phyloP scores from a whole-genome alignment of 2,113 vertebrate genomes.

The Hypomesus transpacificus region DNA sequence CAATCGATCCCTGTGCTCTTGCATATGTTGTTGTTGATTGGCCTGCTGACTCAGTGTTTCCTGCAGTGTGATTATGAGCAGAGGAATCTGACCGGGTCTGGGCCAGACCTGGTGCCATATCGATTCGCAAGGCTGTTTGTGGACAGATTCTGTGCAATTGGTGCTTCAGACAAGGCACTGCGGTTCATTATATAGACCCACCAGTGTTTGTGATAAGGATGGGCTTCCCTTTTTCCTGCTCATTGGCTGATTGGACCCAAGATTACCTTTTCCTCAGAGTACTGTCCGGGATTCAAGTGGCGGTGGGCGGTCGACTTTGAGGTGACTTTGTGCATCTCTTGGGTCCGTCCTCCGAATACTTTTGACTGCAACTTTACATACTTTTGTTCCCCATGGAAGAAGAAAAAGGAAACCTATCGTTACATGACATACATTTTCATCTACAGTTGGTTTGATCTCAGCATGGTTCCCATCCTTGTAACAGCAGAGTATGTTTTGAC shows the following conservation, averaged over 20 bases:
- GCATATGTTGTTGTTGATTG: not conserved
- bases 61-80: slow-evolving; percentile 30
- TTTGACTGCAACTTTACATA: slow-evolving; percentile 20
- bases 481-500: slow-evolving; percentile 11
- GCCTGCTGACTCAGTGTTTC: slow-evolving; percentile 35
- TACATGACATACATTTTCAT: slow-evolving; percentile 23
- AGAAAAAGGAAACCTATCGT: slow-evolving; percentile 15
- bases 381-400: slow-evolving; percentile 26
- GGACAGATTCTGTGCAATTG: slow-evolving; percentile 44
- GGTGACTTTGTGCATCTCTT: slow-evolving; percentile 15
- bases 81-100: slow-evolving; percentile 37
- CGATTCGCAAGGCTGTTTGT: slow-evolving; percentile 44
- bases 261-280: slow-evolving; percentile 29
- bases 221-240: slow-evolving; percentile 20
- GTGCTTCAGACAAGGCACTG: slow-evolving; percentile 35
- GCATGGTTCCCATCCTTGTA: slow-evolving; percentile 25
- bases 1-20: not conserved
- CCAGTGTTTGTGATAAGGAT: slow-evolving; percentile 27
- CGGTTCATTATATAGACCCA: slow-evolving; percentile 32
- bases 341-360: not conserved
- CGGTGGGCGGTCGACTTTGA: slow-evolving; percentile 29
- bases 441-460: slow-evolving; percentile 20
- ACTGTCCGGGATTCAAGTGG: slow-evolving; percentile 11
- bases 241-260: slow-evolving; percentile 31
- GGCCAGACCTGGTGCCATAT: slow-evolving; percentile 36